Evolutionary conservation across 2,797 vertebrate species (phyloP), one percentile per base, ranked within the genome.

Genomic region (Discoglossus pictus): DNA sequence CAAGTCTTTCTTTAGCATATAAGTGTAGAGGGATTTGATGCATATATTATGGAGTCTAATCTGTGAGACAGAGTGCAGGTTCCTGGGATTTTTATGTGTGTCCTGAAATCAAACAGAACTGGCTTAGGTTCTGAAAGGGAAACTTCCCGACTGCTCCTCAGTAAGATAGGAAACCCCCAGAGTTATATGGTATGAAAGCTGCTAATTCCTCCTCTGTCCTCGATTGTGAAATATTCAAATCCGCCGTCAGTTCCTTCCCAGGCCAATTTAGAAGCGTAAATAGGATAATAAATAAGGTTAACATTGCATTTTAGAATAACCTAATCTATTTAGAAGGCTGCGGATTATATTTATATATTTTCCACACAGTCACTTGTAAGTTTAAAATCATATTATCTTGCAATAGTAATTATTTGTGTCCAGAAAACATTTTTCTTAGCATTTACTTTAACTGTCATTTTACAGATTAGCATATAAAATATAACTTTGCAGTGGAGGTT

Each of bases 211-310:
- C 65, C 40, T 68, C 61, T 71, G 60, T 64, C 39, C 59, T 23
- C 61, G 39, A 56, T 71, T 64, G 66, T 46, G 48, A 47, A 47
- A 61, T 61, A 56, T 64, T 71, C 38, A 71, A 71, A 71, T 71
- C 68, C 68, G 24, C 56, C 52, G 42, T 63, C 25, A 35, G 60
- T 59, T 71, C 53, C 42, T 64, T 63, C 68, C 61, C 68, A 59
- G 68, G 53, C 60, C 68, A 71, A 71, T 71, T 71, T 71, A 56
- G 35, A 63, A 64, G 68, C 53, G 52, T 71, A 64, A 71, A 71
- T 58, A 48, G 68, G 68, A 71, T 71, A 63, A 71, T 71, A 59
- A 64, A 64, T 71, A 63, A 63, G 36, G 68, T 63, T 71, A 71
- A 56, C 51, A 10, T 47, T 63, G 60, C 51, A 46, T 23, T 56